These are phyloP conservation scores for Threskiornis aethiopicus DNA, from an alignment of 2,797 vertebrate species.

Conservation along the genomic window DNA sequence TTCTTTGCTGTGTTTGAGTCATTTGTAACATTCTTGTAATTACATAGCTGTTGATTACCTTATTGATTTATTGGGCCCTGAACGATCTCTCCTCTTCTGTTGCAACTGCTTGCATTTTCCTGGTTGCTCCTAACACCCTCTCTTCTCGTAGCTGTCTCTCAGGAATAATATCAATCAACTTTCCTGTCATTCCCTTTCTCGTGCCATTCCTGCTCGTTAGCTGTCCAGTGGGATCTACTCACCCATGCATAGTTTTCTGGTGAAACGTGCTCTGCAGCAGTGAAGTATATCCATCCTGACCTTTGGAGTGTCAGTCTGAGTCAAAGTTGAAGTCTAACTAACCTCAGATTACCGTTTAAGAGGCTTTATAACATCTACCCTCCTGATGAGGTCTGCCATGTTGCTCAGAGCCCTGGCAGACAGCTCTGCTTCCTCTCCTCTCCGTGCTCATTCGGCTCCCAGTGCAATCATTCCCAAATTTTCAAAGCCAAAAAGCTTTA, in stretches of 20 bases:
- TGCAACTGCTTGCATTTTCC: neutral
- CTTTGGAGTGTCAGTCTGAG: neutral
- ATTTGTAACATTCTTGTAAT: neutral
- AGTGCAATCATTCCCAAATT: neutral
- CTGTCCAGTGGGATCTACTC: neutral
- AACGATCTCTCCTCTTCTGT: neutral
- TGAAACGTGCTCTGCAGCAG: neutral
- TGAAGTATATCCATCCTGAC: neutral
- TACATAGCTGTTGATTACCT: neutral
- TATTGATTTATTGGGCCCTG: neutral
- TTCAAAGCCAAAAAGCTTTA: constrained; percentile 10
- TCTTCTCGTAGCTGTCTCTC: neutral
- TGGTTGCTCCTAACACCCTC: neutral
- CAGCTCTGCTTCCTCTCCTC: neutral
- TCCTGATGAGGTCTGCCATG: neutral
- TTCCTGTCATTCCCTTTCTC: neutral
- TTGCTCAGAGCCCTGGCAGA: neutral
- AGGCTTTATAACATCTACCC: neutral
- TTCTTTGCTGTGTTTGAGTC: neutral
- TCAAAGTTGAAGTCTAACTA: neutral
- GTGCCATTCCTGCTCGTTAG: neutral
- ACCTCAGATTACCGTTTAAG: neutral
- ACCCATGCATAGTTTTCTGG: neutral
- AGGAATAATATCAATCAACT: neutral
- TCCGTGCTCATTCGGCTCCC: neutral